These are phyloP conservation scores for Eutolmus rufibarbis DNA, from an alignment of 2,888 invertebrate species.

Conservation along the genomic window DNA sequence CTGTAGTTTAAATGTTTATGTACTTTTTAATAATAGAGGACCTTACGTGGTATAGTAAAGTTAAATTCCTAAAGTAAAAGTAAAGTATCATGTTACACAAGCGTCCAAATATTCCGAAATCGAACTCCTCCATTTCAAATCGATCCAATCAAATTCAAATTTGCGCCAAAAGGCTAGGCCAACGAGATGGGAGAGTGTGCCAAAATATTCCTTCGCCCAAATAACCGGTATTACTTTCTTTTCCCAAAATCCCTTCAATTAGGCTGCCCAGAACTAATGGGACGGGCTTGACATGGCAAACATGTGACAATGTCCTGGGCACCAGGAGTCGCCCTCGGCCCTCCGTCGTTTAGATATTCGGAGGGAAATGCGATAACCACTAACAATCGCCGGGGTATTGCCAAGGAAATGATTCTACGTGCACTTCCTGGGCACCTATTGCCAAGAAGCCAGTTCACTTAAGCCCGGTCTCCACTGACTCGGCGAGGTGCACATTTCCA, in stretches of 20 bases:
- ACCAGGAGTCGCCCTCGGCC: not conserved
- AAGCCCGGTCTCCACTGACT: not conserved
- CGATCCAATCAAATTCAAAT: not conserved
- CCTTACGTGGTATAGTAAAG: too few relatives aligned
- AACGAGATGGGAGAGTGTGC: not conserved
- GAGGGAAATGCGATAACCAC: slow-evolving; percentile 31
- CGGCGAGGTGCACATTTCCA: slow-evolving; percentile 28
- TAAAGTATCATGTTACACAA: not conserved
- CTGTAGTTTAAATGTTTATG: too few relatives aligned
- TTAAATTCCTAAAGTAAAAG: not conserved
- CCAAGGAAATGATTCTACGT: slow-evolving; percentile 15
- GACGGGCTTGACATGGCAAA: not conserved
- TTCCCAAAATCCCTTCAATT: not conserved
- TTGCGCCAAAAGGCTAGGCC: not conserved
- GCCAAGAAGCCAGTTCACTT: not conserved
- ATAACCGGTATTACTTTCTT: not conserved
- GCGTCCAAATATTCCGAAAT: not conserved
- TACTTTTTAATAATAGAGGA: too few relatives aligned
- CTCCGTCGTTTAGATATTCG: slow-evolving; percentile 13
- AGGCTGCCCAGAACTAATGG: not conserved
- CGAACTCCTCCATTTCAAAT: not conserved
- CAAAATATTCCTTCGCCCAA: not conserved
- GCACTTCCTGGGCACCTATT: not conserved
- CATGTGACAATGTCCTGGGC: not conserved
- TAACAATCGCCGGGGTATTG: slow-evolving; percentile 16